Evolutionary conservation across 2,888 invertebrate species (phyloP).

Genomic region (Cheilosia pagana): DNA sequence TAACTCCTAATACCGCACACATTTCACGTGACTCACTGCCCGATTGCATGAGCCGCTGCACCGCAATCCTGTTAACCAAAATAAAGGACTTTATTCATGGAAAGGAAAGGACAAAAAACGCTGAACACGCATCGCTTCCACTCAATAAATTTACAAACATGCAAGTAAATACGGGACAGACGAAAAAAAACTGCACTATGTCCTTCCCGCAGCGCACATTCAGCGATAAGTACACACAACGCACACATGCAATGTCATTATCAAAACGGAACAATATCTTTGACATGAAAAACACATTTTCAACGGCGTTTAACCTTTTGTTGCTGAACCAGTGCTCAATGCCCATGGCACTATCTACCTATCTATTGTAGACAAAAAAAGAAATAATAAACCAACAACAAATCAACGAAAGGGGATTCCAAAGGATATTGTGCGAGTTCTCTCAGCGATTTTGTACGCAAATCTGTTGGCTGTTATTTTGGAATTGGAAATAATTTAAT

Average conservation of each 20-base stretch:
- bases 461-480: constrained; percentile 33
- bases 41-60: constrained; percentile 44
- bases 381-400: background rate
- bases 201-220: background rate
- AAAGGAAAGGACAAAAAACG: constrained; percentile 16
- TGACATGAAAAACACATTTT: constrained; percentile 61
- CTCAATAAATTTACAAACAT: constrained; percentile 55
- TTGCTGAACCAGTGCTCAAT: constrained; percentile 11
- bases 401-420: background rate
- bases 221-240: background rate
- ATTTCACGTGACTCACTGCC: constrained; percentile 23
- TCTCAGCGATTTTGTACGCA: constrained; percentile 22
- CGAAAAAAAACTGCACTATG: background rate
- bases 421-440: constrained; percentile 13
- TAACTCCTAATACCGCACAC: background rate
- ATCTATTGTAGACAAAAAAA: background rate
- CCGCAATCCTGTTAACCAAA: constrained; percentile 58
- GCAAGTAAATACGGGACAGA: constrained; percentile 2
- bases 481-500: constrained; percentile 59
- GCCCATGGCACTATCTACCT: background rate
- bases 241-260: constrained; percentile 17
- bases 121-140: constrained; percentile 54
- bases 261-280: constrained; percentile 35
- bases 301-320: constrained; percentile 60
- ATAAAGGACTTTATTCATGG: constrained; percentile 31